These are phyloP conservation scores for Eretmodus cyanostictus DNA, from an alignment of 2,113 vertebrate species.

Conservation along the genomic window DNA sequence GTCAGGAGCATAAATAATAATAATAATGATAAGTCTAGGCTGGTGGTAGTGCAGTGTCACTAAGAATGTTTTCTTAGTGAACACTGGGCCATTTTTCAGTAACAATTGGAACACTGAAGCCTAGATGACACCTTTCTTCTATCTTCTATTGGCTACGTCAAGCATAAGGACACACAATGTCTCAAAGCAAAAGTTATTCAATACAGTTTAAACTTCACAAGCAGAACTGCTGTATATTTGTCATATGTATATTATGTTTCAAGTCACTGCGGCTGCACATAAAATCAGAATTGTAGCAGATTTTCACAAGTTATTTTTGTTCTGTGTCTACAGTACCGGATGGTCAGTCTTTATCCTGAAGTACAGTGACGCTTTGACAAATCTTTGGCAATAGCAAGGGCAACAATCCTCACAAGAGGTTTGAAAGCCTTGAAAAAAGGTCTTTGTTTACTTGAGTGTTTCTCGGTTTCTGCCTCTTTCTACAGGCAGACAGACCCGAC, in stretches of 20 bases:
- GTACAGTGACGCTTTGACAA: conserved; percentile 3
- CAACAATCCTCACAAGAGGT: conserved; percentile 12
- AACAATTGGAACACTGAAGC: background rate
- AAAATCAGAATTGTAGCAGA: background rate
- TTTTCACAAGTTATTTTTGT: background rate
- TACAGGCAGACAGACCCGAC: background rate
- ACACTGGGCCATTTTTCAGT: background rate
- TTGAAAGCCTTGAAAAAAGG: conserved; percentile 29
- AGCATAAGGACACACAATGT: background rate
- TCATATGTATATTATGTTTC: background rate
- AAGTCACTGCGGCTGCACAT: background rate
- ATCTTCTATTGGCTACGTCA: background rate
- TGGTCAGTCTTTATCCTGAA: conserved; percentile 16
- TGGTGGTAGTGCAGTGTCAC: background rate
- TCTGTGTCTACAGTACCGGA: background rate
- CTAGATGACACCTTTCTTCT: background rate
- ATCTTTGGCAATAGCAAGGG: background rate
- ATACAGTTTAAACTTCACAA: background rate
- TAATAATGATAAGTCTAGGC: background rate
- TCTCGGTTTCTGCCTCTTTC: background rate
- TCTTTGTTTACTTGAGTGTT: conserved; percentile 31
- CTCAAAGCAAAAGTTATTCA: background rate
- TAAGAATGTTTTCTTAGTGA: background rate
- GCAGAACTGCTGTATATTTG: background rate
- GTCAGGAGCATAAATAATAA: background rate